Evolutionary conservation across 2,113 vertebrate species (phyloP).

Genomic region (Numida meleagris): DNA sequence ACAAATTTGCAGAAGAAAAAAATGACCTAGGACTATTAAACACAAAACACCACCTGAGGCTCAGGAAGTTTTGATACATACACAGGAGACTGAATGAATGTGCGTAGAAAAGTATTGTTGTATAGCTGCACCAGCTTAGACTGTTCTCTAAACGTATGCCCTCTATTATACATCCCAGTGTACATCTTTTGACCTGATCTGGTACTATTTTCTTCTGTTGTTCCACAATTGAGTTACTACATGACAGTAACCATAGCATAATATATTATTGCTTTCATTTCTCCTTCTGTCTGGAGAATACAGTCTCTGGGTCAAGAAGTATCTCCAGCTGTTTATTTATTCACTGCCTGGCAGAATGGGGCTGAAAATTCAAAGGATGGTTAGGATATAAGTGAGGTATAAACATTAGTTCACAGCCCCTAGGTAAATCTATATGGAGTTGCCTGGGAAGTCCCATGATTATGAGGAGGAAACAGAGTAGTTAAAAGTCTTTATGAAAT

Average conservation of each 20-base stretch:
- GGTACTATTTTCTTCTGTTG: not conserved
- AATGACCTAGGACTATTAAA: not conserved
- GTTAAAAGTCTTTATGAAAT: not conserved
- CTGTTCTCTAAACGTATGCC: not conserved
- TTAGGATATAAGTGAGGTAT: not conserved
- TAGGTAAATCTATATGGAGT: not conserved
- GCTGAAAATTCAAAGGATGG: not conserved
- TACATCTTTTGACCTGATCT: not conserved
- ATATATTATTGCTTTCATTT: not conserved
- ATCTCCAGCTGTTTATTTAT: not conserved
- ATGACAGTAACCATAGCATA: not conserved
- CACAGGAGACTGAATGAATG: not conserved
- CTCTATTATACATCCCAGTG: not conserved
- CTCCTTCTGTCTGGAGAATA: not conserved
- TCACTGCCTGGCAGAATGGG: not conserved
- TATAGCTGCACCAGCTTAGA: not conserved
- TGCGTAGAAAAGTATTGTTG: not conserved
- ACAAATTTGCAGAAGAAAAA: not conserved
- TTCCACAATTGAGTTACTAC: not conserved
- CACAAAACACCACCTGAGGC: not conserved
- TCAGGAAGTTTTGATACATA: not conserved
- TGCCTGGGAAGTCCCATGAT: fast-evolving
- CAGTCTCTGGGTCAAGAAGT: not conserved
- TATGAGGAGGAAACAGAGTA: not conserved
- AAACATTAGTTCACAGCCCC: not conserved